These are phyloP conservation scores for Rana temporaria DNA, from an alignment of 2,113 vertebrate genomes.

Conservation along the genomic window DNA sequence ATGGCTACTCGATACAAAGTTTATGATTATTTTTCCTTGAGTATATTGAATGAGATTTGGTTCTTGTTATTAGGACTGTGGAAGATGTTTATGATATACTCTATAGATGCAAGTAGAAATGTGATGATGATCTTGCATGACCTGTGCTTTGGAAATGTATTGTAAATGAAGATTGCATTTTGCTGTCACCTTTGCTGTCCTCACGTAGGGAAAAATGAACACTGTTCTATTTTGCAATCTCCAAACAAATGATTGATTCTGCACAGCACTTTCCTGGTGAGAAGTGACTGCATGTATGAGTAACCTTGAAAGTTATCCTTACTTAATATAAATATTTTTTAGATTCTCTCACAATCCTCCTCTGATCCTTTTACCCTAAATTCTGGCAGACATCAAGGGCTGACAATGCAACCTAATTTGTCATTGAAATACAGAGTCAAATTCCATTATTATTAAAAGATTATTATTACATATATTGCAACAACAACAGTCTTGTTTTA, in stretches of 20 bases:
- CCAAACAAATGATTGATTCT: slow-evolving; percentile 53
- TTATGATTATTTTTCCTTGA: slow-evolving; percentile 50
- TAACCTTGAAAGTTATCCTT: slow-evolving; percentile 40
- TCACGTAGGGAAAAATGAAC: slow-evolving; percentile 35
- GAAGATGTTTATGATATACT: slow-evolving; percentile 33
- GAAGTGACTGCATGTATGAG: slow-evolving; percentile 26
- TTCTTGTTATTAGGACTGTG: slow-evolving; percentile 14
- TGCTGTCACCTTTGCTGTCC: slow-evolving; percentile 37
- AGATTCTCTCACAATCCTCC: slow-evolving; percentile 2
- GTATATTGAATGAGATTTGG: slow-evolving; percentile 37
- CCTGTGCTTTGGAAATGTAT: slow-evolving; percentile 45
- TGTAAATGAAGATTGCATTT: slow-evolving; percentile 48
- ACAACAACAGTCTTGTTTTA: no score
- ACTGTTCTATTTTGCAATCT: slow-evolving; percentile 45
- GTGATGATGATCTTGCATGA: slow-evolving; percentile 40
- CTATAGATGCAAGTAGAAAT: slow-evolving; percentile 20
- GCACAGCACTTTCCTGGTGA: slow-evolving; percentile 29
- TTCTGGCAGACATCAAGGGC: not conserved
- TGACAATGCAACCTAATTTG: not conserved
- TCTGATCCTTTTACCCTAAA: slow-evolving; percentile 6
- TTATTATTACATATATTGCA: no score
- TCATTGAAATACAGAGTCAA: no score
- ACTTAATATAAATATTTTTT: slow-evolving; percentile 6
- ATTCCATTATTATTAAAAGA: no score
- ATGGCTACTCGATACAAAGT: slow-evolving; percentile 37